A percentile compares a stretch with the other conserved stretches of the same genome.
Evolutionary conservation across 2,888 invertebrate species (phyloP).

Genomic region (Deroplatys truncata): DNA sequence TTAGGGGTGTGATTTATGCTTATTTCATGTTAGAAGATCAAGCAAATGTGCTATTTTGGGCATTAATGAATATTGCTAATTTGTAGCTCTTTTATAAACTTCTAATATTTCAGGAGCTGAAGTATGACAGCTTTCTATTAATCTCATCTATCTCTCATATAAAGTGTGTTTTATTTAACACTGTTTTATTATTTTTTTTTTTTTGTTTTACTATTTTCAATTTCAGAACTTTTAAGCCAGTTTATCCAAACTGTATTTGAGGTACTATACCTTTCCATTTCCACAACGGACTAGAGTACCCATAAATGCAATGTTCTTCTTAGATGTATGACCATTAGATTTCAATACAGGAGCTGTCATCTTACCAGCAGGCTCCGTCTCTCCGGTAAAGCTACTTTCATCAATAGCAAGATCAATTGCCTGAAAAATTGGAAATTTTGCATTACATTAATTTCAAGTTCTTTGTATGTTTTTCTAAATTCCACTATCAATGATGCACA

Average conservation of each 20-base stretch:
- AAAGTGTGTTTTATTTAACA: no score
- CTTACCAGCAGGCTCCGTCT: conserved; percentile 89
- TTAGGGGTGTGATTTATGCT: no score
- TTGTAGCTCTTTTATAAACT: no score
- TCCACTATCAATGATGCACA: neutral
- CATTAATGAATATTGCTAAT: no score
- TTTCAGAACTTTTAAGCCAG: neutral
- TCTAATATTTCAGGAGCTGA: no score
- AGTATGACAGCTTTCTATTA: no score
- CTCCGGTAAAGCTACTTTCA: conserved; percentile 98
- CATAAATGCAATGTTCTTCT: conserved; percentile 93
- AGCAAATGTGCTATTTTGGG: no score
- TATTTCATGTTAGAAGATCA: no score
- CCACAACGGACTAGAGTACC: conserved; percentile 96
- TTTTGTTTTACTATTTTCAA: no score
- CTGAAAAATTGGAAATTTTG: conserved; percentile 38
- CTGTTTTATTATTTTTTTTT: no score
- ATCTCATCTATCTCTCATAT: no score
- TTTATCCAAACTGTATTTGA: neutral
- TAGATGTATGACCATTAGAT: conserved; percentile 61
- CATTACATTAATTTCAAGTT: neutral
- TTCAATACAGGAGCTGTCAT: conserved; percentile 62
- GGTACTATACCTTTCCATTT: conserved; percentile 74
- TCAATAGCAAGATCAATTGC: conserved; percentile 90
- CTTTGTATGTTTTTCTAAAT: neutral